These are phyloP conservation scores for Scomberomorus guttatus DNA, from an alignment of 2,797 vertebrate genomes.

Conservation along the genomic window DNA sequence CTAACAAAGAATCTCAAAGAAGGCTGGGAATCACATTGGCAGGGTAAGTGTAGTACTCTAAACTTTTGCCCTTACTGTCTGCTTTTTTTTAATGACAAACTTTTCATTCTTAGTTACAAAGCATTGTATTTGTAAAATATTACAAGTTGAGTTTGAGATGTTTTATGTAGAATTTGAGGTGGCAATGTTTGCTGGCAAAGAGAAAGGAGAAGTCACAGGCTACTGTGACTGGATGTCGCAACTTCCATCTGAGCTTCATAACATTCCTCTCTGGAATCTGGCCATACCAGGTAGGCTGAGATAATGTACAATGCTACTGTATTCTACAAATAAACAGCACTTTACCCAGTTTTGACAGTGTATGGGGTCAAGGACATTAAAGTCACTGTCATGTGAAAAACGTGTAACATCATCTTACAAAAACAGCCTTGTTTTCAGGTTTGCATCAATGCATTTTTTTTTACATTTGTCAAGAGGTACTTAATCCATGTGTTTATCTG, in stretches of 20 bases:
- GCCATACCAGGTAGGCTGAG: constrained; percentile 68
- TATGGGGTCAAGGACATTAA: neutral
- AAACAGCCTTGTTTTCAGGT: neutral
- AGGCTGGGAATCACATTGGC: neutral
- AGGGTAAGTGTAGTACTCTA: constrained; percentile 28
- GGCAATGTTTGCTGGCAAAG: constrained; percentile 13
- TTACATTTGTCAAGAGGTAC: neutral
- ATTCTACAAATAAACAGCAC: neutral
- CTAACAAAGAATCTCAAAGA: neutral
- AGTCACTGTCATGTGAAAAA: neutral
- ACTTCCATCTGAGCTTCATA: constrained; percentile 53
- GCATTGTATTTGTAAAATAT: neutral
- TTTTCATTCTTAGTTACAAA: neutral
- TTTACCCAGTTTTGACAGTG: neutral
- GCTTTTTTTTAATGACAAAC: neutral
- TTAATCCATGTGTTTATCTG: neutral
- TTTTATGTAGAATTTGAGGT: neutral
- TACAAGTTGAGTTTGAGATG: neutral
- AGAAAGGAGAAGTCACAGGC: neutral
- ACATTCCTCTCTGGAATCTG: constrained; percentile 57
- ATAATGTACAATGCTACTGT: neutral
- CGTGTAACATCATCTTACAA: neutral
- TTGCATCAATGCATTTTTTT: neutral
- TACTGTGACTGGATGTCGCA: constrained; percentile 73
- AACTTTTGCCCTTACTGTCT: neutral